Conservation (phyloP, 2,888 invertebrate species). For the Sylvicola cinctus region DNA sequence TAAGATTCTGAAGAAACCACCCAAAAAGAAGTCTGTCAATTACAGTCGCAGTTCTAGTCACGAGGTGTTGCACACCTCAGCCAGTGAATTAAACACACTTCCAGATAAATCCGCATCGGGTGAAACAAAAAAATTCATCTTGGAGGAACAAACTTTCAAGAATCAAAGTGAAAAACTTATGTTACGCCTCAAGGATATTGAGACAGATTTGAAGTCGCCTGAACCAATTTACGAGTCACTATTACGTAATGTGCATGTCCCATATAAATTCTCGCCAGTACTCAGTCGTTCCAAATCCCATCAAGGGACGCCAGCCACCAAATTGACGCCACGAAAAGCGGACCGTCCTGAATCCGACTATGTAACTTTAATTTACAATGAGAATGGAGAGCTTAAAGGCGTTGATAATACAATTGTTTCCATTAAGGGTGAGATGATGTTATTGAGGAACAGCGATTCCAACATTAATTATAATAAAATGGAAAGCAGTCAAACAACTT, state of each 20-base stretch:
- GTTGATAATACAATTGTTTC: constrained; percentile 16
- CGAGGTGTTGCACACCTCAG: background rate
- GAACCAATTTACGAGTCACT: constrained; percentile 24
- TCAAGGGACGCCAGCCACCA: background rate
- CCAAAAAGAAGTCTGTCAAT: constrained; percentile 25
- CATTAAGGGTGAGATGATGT: constrained; percentile 5
- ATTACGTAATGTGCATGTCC: constrained; percentile 24
- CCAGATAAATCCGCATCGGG: constrained; percentile 6
- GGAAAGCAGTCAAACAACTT: background rate
- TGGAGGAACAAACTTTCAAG: background rate
- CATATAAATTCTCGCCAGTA: constrained; percentile 24
- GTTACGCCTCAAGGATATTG: constrained; percentile 1
- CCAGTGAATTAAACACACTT: background rate
- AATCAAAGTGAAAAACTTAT: constrained; percentile 2
- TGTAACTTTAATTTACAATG: constrained; percentile 20
- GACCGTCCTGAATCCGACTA: constrained; percentile 25
- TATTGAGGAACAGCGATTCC: constrained; percentile 12
- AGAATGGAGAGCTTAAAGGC: constrained; percentile 17
- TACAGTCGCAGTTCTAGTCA: constrained; percentile 8
- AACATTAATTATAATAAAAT: constrained; percentile 11
- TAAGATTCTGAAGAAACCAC: constrained; percentile 52
- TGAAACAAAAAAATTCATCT: constrained; percentile 5
- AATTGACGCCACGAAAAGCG: constrained; percentile 5
- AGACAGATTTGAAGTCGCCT: constrained; percentile 8
- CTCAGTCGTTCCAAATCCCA: constrained; percentile 16